These are phyloP conservation scores for Dreissena rostriformis DNA, from an alignment of 1,140 invertebrate species.

Conservation along the genomic window DNA sequence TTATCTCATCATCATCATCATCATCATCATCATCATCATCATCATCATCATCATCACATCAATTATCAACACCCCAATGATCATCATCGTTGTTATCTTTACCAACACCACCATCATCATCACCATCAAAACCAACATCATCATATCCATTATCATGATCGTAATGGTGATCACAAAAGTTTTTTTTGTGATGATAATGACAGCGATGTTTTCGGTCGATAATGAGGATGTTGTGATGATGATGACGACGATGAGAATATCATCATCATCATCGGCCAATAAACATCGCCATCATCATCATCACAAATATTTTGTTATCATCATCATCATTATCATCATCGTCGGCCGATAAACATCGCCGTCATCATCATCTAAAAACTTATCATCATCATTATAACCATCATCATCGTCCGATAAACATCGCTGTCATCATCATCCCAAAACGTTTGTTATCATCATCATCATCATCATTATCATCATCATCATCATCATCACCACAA, in stretches of 20 bases:
- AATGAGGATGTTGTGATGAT: background rate
- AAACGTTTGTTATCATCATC: conserved; percentile 29
- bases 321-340: conserved; percentile 6
- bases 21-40: conserved; percentile 19
- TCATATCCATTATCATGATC: background rate
- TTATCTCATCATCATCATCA: background rate
- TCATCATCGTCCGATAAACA: conserved; percentile 22
- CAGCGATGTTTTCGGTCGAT: background rate
- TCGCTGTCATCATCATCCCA: conserved; percentile 25
- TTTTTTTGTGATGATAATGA: background rate
- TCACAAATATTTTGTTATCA: conserved; percentile 7
- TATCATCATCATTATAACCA: conserved; percentile 7
- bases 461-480: conserved; percentile 29
- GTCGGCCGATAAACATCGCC: conserved; percentile 3
- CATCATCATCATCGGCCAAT: conserved; percentile 5
- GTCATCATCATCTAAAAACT: conserved; percentile 3
- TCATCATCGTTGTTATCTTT: background rate
- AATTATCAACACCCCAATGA: background rate
- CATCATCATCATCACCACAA: conserved; percentile 17
- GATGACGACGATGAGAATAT: background rate
- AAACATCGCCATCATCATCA: conserved; percentile 5
- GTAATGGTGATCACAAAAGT: background rate
- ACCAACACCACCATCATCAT: background rate
- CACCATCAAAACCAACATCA: background rate
- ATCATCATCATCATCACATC: conserved; percentile 1